Percentiles rank a stretch among this genome's conserved stretches.
Conservation (phyloP, 1,140 invertebrate species). For the Drosophila arawakana region DNA sequence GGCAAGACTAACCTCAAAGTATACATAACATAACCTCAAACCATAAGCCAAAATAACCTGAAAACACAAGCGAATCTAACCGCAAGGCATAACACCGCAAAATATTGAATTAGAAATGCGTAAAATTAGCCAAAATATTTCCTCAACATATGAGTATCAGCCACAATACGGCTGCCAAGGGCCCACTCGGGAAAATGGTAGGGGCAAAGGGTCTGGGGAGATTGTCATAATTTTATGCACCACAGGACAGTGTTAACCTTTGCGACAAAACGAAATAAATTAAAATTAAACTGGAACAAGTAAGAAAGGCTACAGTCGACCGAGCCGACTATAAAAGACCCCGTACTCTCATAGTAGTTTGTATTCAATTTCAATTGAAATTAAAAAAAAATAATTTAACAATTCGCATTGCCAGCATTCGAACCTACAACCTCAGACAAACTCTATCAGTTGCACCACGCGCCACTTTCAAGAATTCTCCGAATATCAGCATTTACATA, state of each 20-base stretch:
- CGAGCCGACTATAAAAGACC: too few relatives aligned
- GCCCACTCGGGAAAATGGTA: neutral
- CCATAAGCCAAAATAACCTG: conserved; percentile 21
- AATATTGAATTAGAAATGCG: conserved; percentile 73
- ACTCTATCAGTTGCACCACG: too few relatives aligned
- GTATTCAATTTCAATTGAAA: too few relatives aligned
- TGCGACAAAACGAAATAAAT: conserved; percentile 40
- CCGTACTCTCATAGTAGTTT: too few relatives aligned
- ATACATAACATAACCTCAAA: conserved; percentile 22
- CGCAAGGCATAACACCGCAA: conserved; percentile 54
- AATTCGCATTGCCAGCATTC: too few relatives aligned
- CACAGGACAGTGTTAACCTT: conserved; percentile 27
- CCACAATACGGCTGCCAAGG: conserved; percentile 9
- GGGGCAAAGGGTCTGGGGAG: neutral
- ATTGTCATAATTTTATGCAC: conserved; percentile 35
- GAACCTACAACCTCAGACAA: too few relatives aligned
- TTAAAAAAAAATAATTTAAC: too few relatives aligned
- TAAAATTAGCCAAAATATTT: conserved; percentile 66
- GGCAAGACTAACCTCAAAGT: conserved; percentile 14
- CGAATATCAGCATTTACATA: too few relatives aligned
- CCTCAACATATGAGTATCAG: conserved; percentile 4
- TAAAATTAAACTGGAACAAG: conserved; percentile 55
- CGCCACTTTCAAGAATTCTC: too few relatives aligned
- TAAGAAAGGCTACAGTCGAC: too few relatives aligned
- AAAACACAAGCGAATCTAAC: conserved; percentile 38